These are phyloP conservation scores for Sphaerophoria taeniata DNA, from an alignment of 2,888 invertebrate genomes.

Conservation along the genomic window DNA sequence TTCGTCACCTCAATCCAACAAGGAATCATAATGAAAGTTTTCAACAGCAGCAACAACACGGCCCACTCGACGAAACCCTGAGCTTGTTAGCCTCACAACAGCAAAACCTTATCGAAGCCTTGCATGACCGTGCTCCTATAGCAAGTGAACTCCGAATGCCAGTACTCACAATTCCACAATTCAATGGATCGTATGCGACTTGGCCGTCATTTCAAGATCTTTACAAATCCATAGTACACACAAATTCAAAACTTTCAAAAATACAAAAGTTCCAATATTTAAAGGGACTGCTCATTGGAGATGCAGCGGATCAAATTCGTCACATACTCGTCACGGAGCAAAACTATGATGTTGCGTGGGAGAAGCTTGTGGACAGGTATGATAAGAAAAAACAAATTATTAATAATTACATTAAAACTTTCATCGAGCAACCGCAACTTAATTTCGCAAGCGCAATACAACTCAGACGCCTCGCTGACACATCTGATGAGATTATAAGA, in stretches of 20 bases:
- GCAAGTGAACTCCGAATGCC: slow-evolving; percentile 10
- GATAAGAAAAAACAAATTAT: slow-evolving; percentile 33
- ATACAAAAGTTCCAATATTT: slow-evolving; percentile 13
- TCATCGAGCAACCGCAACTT: slow-evolving; percentile 16
- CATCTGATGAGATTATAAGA: slow-evolving; percentile 18
- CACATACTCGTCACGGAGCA: slow-evolving; percentile 20
- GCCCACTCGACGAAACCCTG: too few species aligned
- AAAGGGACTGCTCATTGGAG: slow-evolving; percentile 5
- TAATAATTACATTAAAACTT: slow-evolving; percentile 22
- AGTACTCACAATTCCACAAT: not conserved
- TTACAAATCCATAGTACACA: slow-evolving; percentile 22
- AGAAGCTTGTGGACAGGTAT: slow-evolving; percentile 24
- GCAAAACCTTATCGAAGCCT: too few species aligned
- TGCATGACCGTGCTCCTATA: not conserved
- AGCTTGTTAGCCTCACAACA: too few species aligned
- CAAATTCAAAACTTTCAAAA: not conserved
- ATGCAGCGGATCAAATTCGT: slow-evolving; percentile 22
- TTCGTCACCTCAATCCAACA: not conserved
- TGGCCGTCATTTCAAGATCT: slow-evolving; percentile 18
- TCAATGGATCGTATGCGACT: slow-evolving; percentile 14
- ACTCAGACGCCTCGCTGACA: slow-evolving; percentile 24
- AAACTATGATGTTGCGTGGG: slow-evolving; percentile 25
- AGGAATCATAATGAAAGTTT: not conserved
- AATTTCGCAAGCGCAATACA: slow-evolving; percentile 14
- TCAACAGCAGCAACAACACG: slow-evolving; percentile 3